Conservation (phyloP, 2,113 vertebrate genomes). For the Ciconia boyciana region DNA sequence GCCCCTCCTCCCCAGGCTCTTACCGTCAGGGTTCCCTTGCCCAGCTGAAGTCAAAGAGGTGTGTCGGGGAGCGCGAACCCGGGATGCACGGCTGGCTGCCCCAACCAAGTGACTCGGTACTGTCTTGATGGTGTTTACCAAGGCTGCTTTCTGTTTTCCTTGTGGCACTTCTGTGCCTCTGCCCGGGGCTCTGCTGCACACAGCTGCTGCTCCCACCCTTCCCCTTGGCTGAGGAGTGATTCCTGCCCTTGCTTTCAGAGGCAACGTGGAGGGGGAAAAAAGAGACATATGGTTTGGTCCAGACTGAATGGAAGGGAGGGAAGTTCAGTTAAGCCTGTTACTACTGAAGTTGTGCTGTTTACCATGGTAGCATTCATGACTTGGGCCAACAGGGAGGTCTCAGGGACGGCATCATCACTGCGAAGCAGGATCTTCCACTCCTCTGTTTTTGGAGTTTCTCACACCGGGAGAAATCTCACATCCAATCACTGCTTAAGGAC, state of each 20-base stretch:
- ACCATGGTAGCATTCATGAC: rapidly evolving
- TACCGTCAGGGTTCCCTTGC: background rate
- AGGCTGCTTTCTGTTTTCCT: background rate
- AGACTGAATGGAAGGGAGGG: background rate
- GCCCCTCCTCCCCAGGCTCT: background rate
- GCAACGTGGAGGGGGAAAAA: background rate
- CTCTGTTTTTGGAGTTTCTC: background rate
- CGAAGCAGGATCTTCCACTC: too few relatives aligned
- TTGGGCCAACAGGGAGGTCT: background rate
- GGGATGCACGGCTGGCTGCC: background rate
- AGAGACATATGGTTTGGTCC: background rate
- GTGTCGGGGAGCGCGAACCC: background rate
- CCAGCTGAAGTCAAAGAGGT: background rate
- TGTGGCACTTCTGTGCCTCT: background rate
- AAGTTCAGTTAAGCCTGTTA: background rate
- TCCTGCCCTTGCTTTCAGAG: background rate
- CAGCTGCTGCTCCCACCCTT: background rate
- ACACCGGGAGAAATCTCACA: background rate
- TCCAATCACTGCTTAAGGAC: background rate
- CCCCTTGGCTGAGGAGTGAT: background rate
- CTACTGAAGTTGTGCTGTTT: background rate
- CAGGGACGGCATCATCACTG: rapidly evolving
- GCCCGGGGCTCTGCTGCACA: background rate
- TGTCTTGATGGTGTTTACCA: background rate
- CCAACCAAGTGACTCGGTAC: background rate